Evolutionary conservation across 2,113 vertebrate species (phyloP).

Genomic region (Guaruba guarouba): DNA sequence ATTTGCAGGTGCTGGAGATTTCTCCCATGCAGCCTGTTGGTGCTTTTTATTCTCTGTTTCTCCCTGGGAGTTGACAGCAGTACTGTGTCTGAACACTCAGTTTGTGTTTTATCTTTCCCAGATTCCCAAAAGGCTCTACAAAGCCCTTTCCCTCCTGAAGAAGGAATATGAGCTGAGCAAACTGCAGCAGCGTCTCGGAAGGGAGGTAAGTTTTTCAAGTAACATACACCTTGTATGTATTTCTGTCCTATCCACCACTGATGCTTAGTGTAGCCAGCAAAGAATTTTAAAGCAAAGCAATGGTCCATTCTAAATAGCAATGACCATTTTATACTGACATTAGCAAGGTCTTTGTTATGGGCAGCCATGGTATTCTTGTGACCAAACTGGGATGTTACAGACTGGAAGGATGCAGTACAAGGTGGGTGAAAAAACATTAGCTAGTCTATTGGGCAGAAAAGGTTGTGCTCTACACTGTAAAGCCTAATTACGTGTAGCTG

Average conservation of each 20-base stretch:
- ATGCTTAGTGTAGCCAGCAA: background rate
- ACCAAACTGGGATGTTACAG: background rate
- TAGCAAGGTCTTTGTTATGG: background rate
- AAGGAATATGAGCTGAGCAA: slow-evolving; percentile 98
- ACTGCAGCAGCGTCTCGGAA: slow-evolving; percentile 93
- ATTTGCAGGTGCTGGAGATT: background rate
- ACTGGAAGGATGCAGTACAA: background rate
- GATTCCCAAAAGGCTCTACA: slow-evolving; percentile 97
- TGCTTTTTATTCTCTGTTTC: background rate
- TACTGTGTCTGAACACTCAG: background rate
- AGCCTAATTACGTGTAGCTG: background rate
- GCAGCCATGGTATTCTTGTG: background rate
- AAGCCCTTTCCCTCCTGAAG: slow-evolving; percentile 94
- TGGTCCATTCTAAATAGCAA: background rate
- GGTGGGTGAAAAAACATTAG: background rate
- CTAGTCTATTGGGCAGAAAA: background rate
- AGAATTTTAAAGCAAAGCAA: background rate
- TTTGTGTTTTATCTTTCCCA: slow-evolving; percentile 36
- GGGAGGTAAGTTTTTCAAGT: slow-evolving; percentile 80
- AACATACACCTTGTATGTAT: background rate
- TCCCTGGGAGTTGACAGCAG: background rate
- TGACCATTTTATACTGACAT: background rate
- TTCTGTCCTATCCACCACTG: background rate
- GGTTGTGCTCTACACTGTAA: background rate
- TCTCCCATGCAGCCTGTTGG: background rate